Evolutionary conservation across 2,888 invertebrate species (phyloP), one percentile per base, ranked within the genome.

Genomic region (Drosophila mimica): DNA sequence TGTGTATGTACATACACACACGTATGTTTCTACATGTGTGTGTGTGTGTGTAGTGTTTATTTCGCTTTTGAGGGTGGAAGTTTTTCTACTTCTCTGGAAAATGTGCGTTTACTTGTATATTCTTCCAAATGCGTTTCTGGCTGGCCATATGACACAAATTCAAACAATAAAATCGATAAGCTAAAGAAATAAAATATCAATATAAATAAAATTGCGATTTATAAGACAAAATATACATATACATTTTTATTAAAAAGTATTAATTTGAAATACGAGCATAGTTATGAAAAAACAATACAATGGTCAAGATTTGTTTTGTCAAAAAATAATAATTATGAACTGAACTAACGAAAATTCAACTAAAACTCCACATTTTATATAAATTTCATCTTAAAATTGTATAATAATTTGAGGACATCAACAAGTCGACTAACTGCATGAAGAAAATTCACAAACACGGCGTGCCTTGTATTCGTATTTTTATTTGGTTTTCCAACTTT

Each of bases 71-170:
- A 87, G 87, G 87, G 87, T 87, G 87, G 87, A 88, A 86, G 89
- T 87, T 87, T 90, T 87, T 87, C 87, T 88, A 82, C 83, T 90
- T 88, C 87, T 90, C 87, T 86, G 90, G 87, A 90, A 88, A 88
- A 87, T 86, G 89, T 89, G 89, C 85, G 85, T 89, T 85, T 88
- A 88, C 80, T 89, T 85, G 85, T 87, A 88, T 40, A 66, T 69
- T 66, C 70, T 54, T 76, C 76, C 71, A 73, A 88, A 71, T 89
- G 88, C 82, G 82, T 84, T 82, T 81, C 58, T 66, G 38, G 57
- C 40, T 43, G 62, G 68, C 63, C 82, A 84, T 89, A 84, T 85
- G 84, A 76, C 69, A 65, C 64, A 6, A 8, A n/a, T 36, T 11
- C n/a, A 9, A 30, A 28, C 46, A 15, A 30, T 53, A n/a, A 9